Conservation (phyloP, 2,797 vertebrate species). For the Takifugu rubripes region DNA sequence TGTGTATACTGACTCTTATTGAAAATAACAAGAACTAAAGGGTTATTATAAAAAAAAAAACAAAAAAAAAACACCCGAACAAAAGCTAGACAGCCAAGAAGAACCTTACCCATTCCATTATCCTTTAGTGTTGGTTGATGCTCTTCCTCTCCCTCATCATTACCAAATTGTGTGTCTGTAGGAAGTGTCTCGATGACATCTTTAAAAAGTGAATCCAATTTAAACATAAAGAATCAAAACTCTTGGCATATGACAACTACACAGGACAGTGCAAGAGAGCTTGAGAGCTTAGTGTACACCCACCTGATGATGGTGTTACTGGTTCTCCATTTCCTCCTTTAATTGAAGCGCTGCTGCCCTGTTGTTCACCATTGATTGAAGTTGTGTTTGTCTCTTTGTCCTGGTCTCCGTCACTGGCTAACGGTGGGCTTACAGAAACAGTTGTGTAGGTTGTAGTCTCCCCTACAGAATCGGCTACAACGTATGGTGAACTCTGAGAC, state of each 20-base stretch:
- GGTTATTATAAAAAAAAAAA: too few species aligned
- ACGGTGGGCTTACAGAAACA: conserved; percentile 31
- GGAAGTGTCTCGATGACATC: conserved; percentile 42
- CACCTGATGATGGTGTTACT: conserved; percentile 57
- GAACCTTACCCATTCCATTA: conserved; percentile 31
- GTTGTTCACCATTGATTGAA: conserved; percentile 63
- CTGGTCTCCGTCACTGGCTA: conserved; percentile 34
- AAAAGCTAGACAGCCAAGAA: not conserved
- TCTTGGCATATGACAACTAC: not conserved
- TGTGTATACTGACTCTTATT: not conserved
- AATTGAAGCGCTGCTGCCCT: conserved; percentile 9
- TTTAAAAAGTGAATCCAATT: conserved; percentile 58
- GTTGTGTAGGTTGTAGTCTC: conserved; percentile 34
- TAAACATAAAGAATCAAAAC: not conserved
- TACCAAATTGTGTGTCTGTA: conserved; percentile 16
- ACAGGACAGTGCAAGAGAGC: not conserved
- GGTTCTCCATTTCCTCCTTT: conserved; percentile 24
- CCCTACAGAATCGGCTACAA: conserved; percentile 61
- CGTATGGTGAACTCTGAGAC: conserved; percentile 57
- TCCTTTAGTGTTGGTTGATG: conserved; percentile 10
- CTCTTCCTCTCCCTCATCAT: conserved; percentile 26
- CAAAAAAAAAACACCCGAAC: too few species aligned
- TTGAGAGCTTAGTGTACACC: not conserved
- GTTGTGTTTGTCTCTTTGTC: conserved; percentile 39
- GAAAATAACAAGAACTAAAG: too few species aligned